Evolutionary conservation across 1,140 invertebrate species (phyloP), one percentile per base, ranked within the genome.

Genomic region (Acyrthosiphon pisum): DNA sequence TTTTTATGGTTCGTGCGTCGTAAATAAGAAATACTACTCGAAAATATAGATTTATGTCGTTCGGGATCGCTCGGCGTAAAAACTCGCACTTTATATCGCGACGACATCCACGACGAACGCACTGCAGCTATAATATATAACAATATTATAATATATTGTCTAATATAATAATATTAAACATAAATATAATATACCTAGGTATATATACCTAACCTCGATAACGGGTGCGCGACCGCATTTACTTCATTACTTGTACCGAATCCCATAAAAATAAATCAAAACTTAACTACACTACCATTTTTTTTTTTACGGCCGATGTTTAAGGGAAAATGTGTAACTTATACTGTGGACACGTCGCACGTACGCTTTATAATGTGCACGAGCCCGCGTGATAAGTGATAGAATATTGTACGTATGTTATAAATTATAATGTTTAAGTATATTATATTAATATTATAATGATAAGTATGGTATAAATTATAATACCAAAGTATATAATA

Each of bases 241-340:
- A 76, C n/a, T n/a, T n/a, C n/a, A n/a, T n/a, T n/a, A n/a, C 60
- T 76, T 76, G 26, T 88, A 48, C 20, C 48, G 50, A 89, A 89
- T 89, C 88, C 50, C 88, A 56, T 89, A 89, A 89, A 89, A 56
- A 89, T 56, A 89, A 89, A 89, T 89, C 48, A 89, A 89, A 89
- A 56, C 35, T 89, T 89, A 56, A 89, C 88, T 88, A 50, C n/a
- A 37, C 86, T 20, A 35, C 6, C 22, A 23, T 83, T 41, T 81
- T 35, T 35, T 41, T 86, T 86, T 89, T 89, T 89, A 89, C 6
- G 50, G 37, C 50, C 35, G 88, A 35, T 26, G 88, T 89, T 88
- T 89, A 56, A 56, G 35, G 35, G 23, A 37, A 89, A 89, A 89
- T 56, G 30, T 37, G 48, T 48, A 41, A 89, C 50, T 53, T 20